phyloP scores from a whole-genome alignment of 2,888 invertebrate species.

The Cartodere bifasciata region DNA sequence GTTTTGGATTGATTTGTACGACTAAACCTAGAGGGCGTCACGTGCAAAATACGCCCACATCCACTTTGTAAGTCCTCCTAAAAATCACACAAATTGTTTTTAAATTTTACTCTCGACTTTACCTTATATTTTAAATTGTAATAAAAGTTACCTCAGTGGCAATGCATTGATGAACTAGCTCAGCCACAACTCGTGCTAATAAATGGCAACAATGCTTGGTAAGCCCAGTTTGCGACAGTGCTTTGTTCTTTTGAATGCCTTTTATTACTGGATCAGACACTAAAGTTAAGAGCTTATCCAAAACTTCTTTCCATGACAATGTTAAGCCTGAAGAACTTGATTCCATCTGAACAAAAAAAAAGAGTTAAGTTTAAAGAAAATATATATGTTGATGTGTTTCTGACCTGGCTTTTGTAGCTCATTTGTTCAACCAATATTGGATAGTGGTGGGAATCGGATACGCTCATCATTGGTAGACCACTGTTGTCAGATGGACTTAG shows the following conservation, averaged over 20 bases:
- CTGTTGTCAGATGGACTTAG: constrained; percentile 58
- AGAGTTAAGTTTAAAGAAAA: constrained; percentile 3
- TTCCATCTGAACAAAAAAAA: constrained; percentile 30
- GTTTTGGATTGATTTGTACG: constrained; percentile 78
- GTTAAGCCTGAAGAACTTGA: constrained; percentile 27
- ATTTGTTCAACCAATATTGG: constrained; percentile 69
- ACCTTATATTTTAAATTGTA: constrained; percentile 2
- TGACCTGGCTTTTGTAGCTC: constrained; percentile 50
- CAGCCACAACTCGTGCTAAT: constrained; percentile 72
- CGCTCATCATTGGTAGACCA: constrained; percentile 52
- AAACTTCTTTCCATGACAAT: constrained; percentile 49
- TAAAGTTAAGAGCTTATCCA: constrained; percentile 70
- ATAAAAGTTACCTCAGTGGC: constrained; percentile 49
- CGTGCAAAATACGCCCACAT: constrained; percentile 64
- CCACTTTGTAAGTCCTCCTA: constrained; percentile 59
- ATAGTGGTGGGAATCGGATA: constrained; percentile 57
- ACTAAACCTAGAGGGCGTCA: constrained; percentile 83
- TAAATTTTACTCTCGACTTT: not conserved
- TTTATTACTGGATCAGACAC: constrained; percentile 64
- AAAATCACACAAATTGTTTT: constrained; percentile 4
- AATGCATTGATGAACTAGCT: constrained; percentile 69
- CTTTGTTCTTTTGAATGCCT: constrained; percentile 37
- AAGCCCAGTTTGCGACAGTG: constrained; percentile 24
- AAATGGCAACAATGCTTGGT: constrained; percentile 57
- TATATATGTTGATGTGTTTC: no score